Evolutionary conservation across 2,797 vertebrate genomes (phyloP).

Genomic region (Knipowitschia caucasica): DNA sequence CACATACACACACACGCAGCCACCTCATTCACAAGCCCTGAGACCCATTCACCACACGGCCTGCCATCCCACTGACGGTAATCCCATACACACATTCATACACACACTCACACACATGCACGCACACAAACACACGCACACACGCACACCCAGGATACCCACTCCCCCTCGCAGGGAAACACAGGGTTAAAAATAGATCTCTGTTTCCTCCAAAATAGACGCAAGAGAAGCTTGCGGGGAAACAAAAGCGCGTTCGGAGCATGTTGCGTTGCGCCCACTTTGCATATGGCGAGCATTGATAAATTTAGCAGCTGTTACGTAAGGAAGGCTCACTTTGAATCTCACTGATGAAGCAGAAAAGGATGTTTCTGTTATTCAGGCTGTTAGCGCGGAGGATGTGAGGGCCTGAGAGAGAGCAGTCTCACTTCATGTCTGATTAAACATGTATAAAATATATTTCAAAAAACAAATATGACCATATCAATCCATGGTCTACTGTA

Average conservation of each 20-base stretch:
- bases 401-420: not conserved
- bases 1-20: constrained; percentile 47
- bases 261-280: constrained; percentile 62
- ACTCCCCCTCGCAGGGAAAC: constrained; percentile 44
- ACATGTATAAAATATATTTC: too few species aligned
- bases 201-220: constrained; percentile 65
- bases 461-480: too few species aligned
- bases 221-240: constrained; percentile 56
- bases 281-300: constrained; percentile 77
- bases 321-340: constrained; percentile 73
- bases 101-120: too few species aligned
- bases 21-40: constrained; percentile 15
- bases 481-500: too few species aligned
- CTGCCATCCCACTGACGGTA: constrained; percentile 52
- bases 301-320: constrained; percentile 78
- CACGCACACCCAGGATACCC: constrained; percentile 54
- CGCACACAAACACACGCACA: too few species aligned
- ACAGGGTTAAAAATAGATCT: constrained; percentile 63
- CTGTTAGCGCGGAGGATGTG: constrained; percentile 24
- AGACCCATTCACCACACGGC: constrained; percentile 29
- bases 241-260: constrained; percentile 65
- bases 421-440: too few species aligned
- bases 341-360: constrained; percentile 76
- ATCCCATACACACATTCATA: constrained; percentile 52
- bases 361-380: constrained; percentile 49